These are phyloP conservation scores for Cepaea hortensis DNA, from an alignment of 2,888 invertebrate species.

Conservation along the genomic window DNA sequence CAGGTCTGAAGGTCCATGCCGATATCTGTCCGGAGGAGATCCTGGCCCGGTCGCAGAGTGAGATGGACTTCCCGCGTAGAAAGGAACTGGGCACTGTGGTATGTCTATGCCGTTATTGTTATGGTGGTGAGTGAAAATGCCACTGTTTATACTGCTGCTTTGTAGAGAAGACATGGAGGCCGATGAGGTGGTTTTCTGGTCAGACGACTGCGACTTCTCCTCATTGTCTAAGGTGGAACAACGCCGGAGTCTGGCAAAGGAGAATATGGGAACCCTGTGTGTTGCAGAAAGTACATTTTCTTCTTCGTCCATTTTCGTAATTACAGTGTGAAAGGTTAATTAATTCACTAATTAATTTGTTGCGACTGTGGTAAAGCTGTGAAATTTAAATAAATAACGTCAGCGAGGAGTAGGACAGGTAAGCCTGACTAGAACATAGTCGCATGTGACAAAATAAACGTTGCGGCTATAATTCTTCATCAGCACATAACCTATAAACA, in stretches of 20 bases:
- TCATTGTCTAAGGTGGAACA: constrained; percentile 41
- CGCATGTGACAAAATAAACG: no score
- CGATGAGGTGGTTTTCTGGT: constrained; percentile 29
- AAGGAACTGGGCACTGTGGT: background rate
- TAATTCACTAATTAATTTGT: no score
- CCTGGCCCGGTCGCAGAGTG: background rate
- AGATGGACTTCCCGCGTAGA: background rate
- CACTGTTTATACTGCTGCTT: background rate
- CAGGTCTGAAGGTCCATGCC: background rate
- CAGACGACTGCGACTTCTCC: background rate
- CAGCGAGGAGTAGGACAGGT: no score
- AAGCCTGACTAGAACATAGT: no score
- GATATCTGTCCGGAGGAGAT: background rate
- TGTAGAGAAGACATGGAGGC: constrained; percentile 40
- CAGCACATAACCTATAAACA: no score
- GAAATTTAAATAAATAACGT: no score
- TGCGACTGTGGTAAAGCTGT: no score
- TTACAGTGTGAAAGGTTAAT: no score
- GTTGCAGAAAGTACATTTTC: constrained; percentile 9
- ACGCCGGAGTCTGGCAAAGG: constrained; percentile 33
- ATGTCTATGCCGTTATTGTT: background rate
- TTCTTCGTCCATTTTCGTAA: constrained; percentile 25
- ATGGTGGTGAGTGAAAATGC: constrained; percentile 4
- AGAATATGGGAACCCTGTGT: constrained; percentile 22
- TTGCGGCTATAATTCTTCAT: no score